Conservation (phyloP, 2,888 invertebrate genomes). For the Coremacera marginata region DNA sequence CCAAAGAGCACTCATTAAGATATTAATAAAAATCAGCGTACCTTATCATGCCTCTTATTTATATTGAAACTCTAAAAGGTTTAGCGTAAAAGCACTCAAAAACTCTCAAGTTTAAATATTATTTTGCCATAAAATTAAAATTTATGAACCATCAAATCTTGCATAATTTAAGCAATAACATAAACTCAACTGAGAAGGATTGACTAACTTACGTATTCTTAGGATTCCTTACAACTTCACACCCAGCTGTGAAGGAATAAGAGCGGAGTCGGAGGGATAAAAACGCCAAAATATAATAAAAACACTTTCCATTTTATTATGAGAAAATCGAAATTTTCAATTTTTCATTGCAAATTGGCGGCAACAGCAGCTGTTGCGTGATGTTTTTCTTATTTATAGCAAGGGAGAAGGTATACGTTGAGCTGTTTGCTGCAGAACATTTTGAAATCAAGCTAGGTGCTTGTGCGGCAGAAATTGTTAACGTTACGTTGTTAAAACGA, state of each 20-base stretch:
- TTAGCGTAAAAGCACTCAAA: too few relatives aligned
- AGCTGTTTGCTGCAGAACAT: too few relatives aligned
- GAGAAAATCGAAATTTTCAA: constrained; percentile 21
- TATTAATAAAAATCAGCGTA: too few relatives aligned
- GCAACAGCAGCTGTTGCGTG: constrained; percentile 17
- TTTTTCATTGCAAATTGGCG: constrained; percentile 23
- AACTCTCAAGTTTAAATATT: too few relatives aligned
- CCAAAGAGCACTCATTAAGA: background rate
- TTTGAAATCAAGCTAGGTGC: too few relatives aligned
- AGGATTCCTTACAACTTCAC: background rate
- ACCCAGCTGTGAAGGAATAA: too few relatives aligned
- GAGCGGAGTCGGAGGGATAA: too few relatives aligned
- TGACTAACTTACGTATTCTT: background rate
- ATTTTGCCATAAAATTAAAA: background rate
- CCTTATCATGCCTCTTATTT: too few relatives aligned
- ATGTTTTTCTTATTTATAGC: background rate
- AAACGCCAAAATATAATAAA: background rate
- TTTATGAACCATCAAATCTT: constrained; percentile 6
- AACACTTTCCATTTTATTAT: background rate
- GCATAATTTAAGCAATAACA: background rate
- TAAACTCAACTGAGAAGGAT: background rate
- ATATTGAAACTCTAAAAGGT: too few relatives aligned
- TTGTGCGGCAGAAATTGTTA: too few relatives aligned
- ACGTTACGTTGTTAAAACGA: too few relatives aligned
- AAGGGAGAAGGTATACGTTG: too few relatives aligned